These are phyloP conservation scores for Cydia fagiglandana DNA, from an alignment of 1,140 invertebrate genomes.

Conservation along the genomic window DNA sequence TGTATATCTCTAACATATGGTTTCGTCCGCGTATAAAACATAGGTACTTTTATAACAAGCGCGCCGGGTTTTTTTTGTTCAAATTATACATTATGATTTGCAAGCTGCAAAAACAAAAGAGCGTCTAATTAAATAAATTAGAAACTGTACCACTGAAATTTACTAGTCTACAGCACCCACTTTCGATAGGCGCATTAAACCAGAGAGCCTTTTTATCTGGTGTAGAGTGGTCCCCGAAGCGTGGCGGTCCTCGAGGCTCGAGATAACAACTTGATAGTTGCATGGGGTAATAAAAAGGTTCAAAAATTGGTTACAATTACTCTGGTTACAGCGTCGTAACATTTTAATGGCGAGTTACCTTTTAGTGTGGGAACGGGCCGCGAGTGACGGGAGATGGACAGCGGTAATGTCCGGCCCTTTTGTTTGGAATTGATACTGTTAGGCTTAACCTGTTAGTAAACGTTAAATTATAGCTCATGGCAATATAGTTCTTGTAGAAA, in stretches of 20 bases:
- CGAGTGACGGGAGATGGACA: constrained; percentile 38
- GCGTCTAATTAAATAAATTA: neutral
- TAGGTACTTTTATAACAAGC: no score
- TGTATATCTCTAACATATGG: no score
- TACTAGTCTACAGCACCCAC: constrained; percentile 2
- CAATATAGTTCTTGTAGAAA: neutral
- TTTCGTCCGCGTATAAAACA: no score
- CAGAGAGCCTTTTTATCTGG: constrained; percentile 39
- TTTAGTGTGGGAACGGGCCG: constrained; percentile 59
- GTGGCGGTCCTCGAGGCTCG: constrained; percentile 43
- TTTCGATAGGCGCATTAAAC: constrained; percentile 40
- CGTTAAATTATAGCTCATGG: neutral
- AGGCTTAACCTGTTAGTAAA: neutral
- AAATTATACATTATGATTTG: no score
- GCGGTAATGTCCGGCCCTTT: constrained; percentile 19
- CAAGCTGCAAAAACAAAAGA: neutral
- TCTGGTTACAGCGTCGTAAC: constrained; percentile 64
- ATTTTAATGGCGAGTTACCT: constrained; percentile 63
- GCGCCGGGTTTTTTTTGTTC: no score
- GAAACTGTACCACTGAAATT: constrained; percentile 11
- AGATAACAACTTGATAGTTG: constrained; percentile 73
- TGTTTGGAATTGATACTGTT: constrained; percentile 21
- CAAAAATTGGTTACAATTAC: constrained; percentile 73
- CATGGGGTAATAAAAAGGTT: constrained; percentile 69
- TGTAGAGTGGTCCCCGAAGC: constrained; percentile 47